These are phyloP conservation scores for Ophioninae sp. DNA, from an alignment of 2,888 invertebrate genomes.

Conservation along the genomic window DNA sequence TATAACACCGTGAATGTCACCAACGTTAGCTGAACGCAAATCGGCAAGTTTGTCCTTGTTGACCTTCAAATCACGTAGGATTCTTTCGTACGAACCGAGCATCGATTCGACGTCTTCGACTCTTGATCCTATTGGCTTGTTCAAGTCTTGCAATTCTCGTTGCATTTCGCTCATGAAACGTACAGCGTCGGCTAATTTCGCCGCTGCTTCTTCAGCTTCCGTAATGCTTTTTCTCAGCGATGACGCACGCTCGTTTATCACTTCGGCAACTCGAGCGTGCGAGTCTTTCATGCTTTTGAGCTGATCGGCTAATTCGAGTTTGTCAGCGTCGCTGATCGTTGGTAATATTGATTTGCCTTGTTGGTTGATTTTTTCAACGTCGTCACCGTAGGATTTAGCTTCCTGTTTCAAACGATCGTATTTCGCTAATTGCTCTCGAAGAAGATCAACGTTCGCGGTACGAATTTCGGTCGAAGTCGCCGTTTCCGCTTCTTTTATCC, in stretches of 20 bases:
- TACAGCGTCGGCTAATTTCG: slow-evolving; percentile 89
- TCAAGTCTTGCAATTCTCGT: slow-evolving; percentile 90
- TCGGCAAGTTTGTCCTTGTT: slow-evolving; percentile 90
- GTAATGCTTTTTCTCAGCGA: slow-evolving; percentile 89
- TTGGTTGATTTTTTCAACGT: slow-evolving; percentile 89
- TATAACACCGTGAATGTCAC: slow-evolving; percentile 90
- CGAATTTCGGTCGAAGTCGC: slow-evolving; percentile 91
- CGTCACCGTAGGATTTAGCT: slow-evolving; percentile 86
- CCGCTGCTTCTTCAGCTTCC: slow-evolving; percentile 91
- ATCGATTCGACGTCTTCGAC: slow-evolving; percentile 95
- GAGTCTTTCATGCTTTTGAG: slow-evolving; percentile 90
- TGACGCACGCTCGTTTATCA: slow-evolving; percentile 89
- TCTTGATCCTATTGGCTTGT: slow-evolving; percentile 92
- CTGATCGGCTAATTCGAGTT: slow-evolving; percentile 90
- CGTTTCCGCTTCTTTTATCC: slow-evolving; percentile 95
- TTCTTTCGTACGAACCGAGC: slow-evolving; percentile 89
- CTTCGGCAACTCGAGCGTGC: slow-evolving; percentile 87
- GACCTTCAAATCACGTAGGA: slow-evolving; percentile 89
- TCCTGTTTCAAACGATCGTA: slow-evolving; percentile 90
- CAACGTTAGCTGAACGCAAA: slow-evolving; percentile 88
- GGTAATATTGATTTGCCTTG: slow-evolving; percentile 91
- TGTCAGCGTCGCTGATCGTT: slow-evolving; percentile 92
- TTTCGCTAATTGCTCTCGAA: slow-evolving; percentile 94
- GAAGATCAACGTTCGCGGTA: slow-evolving; percentile 89
- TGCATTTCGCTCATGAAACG: slow-evolving; percentile 92